Evolutionary conservation across 2,888 invertebrate genomes (phyloP).

Genomic region (Pyrocoelia pectoralis): DNA sequence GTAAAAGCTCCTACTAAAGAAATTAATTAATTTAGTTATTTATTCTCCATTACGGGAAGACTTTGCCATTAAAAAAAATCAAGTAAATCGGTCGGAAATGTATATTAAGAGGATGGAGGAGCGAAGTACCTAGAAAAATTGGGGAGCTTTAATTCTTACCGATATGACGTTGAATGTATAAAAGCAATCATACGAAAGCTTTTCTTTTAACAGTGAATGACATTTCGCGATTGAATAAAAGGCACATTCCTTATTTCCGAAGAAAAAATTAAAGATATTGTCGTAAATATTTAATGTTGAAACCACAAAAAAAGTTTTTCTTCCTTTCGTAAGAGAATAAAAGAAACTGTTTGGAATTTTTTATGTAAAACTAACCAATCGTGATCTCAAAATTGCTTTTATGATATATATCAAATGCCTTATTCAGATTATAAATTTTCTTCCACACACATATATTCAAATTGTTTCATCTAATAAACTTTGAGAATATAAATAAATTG

Average conservation of each 20-base stretch:
- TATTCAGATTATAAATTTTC: conserved; percentile 6
- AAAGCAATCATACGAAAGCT: conserved; percentile 23
- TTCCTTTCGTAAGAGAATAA: conserved; percentile 2
- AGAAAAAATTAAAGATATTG: conserved; percentile 1
- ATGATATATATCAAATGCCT: conserved; percentile 1
- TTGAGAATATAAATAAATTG: conserved; percentile 15
- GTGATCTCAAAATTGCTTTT: conserved; percentile 6
- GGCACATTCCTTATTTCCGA: background rate
- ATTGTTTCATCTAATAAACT: conserved; percentile 24
- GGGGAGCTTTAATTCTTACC: background rate
- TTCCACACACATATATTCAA: background rate
- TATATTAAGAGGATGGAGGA: conserved; percentile 12
- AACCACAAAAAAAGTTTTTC: background rate
- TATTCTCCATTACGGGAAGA: conserved; percentile 32
- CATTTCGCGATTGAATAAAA: conserved; percentile 11
- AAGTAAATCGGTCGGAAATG: conserved; percentile 31
- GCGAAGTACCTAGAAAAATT: background rate
- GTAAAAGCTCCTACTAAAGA: conserved; percentile 17
- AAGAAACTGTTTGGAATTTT: conserved; percentile 3
- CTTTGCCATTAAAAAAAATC: conserved; percentile 31
- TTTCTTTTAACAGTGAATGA: conserved; percentile 19
- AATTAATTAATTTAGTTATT: conserved; percentile 34
- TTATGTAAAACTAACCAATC: conserved; percentile 11
- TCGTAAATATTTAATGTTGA: conserved; percentile 5
- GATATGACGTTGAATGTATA: conserved; percentile 19